phyloP scores from a whole-genome alignment of 2,113 vertebrate genomes.

The Rhinopomastus cyanomelas region DNA sequence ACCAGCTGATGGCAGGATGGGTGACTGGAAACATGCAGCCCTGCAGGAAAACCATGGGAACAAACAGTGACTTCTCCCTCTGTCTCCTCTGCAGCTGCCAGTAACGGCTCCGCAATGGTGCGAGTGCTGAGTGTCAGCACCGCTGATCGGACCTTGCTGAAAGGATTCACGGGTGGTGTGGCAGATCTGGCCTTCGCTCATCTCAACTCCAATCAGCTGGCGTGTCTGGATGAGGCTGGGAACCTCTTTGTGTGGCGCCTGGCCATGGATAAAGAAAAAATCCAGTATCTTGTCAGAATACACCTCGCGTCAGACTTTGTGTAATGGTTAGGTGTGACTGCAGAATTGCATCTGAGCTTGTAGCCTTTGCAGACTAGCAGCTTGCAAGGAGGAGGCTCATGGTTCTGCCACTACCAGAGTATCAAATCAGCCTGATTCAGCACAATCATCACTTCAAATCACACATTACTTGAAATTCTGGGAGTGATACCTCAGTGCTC shows the following conservation, averaged over 20 bases:
- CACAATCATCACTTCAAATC: background rate
- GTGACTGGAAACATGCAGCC: background rate
- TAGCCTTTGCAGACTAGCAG: background rate
- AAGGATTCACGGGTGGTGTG: slow-evolving; percentile 91
- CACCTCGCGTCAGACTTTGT: fast-evolving
- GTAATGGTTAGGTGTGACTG: background rate
- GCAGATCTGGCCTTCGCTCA: slow-evolving; percentile 97
- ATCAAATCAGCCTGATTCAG: background rate
- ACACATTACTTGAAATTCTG: background rate
- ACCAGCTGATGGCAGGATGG: background rate
- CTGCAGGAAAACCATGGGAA: background rate
- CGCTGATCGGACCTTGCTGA: slow-evolving; percentile 88
- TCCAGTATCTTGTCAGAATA: slow-evolving; percentile 86
- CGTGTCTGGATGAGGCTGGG: slow-evolving; percentile 94
- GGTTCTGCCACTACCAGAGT: background rate
- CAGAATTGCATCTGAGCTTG: background rate
- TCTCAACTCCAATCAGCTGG: slow-evolving; percentile 92
- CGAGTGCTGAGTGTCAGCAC: slow-evolving; percentile 88
- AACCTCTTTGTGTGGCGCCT: slow-evolving; percentile 96
- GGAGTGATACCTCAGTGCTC: background rate
- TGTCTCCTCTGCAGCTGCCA: slow-evolving; percentile 77
- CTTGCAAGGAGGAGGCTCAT: fast-evolving
- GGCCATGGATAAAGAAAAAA: slow-evolving; percentile 86
- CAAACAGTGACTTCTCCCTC: background rate
- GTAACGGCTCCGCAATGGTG: slow-evolving; percentile 91